Evolutionary conservation across 2,888 invertebrate species (phyloP).

Genomic region (Argynnis bischoffii): DNA sequence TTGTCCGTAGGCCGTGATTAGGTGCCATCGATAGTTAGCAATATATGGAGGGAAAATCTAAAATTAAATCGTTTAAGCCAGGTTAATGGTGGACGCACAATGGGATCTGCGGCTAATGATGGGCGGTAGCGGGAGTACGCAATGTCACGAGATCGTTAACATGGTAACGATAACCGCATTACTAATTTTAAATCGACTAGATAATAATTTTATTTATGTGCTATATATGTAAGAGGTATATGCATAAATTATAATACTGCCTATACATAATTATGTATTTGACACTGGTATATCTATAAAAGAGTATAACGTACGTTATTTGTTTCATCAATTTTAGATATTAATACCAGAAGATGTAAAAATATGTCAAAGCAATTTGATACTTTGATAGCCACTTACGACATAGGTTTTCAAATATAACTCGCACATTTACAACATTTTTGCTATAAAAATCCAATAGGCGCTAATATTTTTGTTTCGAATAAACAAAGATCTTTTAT

Average conservation of each 20-base stretch:
- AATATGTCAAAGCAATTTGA: no score
- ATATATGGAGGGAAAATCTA: slow-evolving; percentile 69
- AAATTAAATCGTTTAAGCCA: slow-evolving; percentile 76
- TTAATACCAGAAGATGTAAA: no score
- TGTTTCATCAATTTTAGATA: no score
- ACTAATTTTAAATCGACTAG: slow-evolving; percentile 15
- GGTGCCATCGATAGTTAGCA: slow-evolving; percentile 61
- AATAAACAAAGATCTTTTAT: neutral
- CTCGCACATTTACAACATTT: neutral
- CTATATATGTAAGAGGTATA: neutral
- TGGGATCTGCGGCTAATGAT: slow-evolving; percentile 59
- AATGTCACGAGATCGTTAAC: slow-evolving; percentile 38
- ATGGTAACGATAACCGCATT: slow-evolving; percentile 28
- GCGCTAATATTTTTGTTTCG: neutral
- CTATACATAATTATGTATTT: no score
- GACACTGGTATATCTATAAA: no score
- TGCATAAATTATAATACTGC: no score
- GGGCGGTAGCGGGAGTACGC: slow-evolving; percentile 44
- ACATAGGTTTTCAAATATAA: neutral
- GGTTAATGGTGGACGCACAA: slow-evolving; percentile 66
- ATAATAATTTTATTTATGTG: slow-evolving; percentile 11
- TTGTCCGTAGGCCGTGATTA: slow-evolving; percentile 76
- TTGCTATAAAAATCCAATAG: slow-evolving; percentile 9
- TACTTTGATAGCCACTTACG: neutral
- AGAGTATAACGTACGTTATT: no score